These are phyloP conservation scores for Cavia porcellus DNA, from an alignment of 2,113 vertebrate species.

Conservation along the genomic window DNA sequence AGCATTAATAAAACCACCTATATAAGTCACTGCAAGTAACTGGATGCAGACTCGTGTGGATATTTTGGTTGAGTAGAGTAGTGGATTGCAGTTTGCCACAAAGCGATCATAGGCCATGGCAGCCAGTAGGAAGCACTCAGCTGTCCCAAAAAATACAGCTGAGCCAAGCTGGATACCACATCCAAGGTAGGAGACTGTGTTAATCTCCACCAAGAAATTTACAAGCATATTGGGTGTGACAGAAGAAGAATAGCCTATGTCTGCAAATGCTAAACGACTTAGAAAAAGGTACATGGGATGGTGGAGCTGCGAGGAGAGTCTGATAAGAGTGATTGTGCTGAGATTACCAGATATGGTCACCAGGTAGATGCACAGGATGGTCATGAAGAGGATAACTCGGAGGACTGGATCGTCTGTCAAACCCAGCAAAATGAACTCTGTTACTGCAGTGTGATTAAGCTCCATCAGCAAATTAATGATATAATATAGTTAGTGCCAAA, in stretches of 20 bases:
- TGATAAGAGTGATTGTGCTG: not conserved
- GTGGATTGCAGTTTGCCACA: not conserved
- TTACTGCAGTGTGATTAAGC: not conserved
- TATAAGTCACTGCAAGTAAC: not conserved
- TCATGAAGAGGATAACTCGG: not conserved
- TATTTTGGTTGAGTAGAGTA: not conserved
- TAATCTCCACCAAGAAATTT: constrained; percentile 33
- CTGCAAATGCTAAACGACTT: not conserved
- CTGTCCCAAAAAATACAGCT: not conserved
- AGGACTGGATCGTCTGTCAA: not conserved
- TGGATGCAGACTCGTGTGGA: not conserved
- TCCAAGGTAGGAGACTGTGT: constrained; percentile 29
- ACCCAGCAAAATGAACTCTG: not conserved
- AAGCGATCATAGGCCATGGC: constrained; percentile 61
- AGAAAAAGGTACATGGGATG: not conserved
- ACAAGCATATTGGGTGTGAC: constrained; percentile 69
- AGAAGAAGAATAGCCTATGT: constrained; percentile 44
- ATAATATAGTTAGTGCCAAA: not conserved
- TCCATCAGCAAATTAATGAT: not conserved
- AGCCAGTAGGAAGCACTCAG: constrained; percentile 63
- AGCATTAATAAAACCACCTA: not conserved
- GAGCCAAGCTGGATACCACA: constrained; percentile 35
- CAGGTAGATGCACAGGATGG: not conserved
- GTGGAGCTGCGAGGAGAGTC: not conserved
- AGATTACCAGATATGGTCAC: not conserved